Evolutionary conservation across 2,797 vertebrate genomes (phyloP).

Genomic region (Anisognathus igniventris): DNA sequence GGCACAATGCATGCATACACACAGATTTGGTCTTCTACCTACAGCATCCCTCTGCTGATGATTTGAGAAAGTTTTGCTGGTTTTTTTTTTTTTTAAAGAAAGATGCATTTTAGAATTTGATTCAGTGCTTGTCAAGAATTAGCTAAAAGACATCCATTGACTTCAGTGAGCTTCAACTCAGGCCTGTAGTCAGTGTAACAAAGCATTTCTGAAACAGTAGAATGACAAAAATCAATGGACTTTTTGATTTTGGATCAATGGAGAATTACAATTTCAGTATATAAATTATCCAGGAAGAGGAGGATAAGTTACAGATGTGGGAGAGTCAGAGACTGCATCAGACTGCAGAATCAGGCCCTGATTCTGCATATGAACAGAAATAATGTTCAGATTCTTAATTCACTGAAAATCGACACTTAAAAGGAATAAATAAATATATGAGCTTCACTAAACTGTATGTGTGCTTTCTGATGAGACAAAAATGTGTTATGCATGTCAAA

Average conservation of each 20-base stretch:
- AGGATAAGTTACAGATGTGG: background rate
- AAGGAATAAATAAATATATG: background rate
- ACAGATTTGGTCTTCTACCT: background rate
- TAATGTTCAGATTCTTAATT: background rate
- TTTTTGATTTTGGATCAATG: slow-evolving; percentile 32
- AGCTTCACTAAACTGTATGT: background rate
- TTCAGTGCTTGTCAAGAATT: background rate
- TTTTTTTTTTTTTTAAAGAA: background rate
- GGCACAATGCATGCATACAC: background rate
- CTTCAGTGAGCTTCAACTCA: background rate
- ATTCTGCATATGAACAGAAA: background rate
- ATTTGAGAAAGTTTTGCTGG: background rate
- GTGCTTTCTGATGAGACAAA: background rate
- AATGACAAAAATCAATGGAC: slow-evolving; percentile 18
- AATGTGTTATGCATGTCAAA: background rate
- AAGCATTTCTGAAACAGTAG: background rate
- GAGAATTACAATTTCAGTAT: background rate
- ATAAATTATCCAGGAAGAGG: background rate
- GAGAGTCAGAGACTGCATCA: background rate
- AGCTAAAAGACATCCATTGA: background rate
- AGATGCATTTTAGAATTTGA: background rate
- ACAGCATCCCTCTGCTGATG: background rate
- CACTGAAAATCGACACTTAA: background rate
- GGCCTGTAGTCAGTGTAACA: background rate
- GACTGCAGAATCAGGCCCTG: background rate